A percentile compares a stretch with the other conserved stretches of the same genome.
phyloP scores from a whole-genome alignment of 2,888 invertebrate genomes.

The Eupelmus urozonus region DNA sequence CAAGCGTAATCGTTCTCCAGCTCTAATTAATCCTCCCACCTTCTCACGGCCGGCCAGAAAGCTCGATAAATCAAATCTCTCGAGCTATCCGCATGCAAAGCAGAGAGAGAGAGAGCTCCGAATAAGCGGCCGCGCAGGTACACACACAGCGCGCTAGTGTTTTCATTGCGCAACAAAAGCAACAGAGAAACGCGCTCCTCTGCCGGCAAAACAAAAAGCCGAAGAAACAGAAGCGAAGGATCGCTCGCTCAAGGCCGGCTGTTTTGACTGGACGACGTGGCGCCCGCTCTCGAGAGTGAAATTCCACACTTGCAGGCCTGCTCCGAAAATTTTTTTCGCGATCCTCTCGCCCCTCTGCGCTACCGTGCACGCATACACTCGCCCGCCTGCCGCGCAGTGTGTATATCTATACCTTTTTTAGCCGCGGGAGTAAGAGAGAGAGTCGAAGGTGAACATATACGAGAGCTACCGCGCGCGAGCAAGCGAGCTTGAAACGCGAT shows the following conservation, averaged over 20 bases:
- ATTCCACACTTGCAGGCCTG: constrained; percentile 37
- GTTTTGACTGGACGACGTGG: constrained; percentile 22
- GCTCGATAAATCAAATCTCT: too few species aligned
- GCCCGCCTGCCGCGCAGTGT: background rate
- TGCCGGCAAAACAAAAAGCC: background rate
- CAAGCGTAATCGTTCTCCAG: too few species aligned
- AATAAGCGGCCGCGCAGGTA: too few species aligned
- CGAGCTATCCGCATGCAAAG: too few species aligned
- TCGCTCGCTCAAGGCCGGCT: constrained; percentile 20
- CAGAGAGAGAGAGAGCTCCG: too few species aligned
- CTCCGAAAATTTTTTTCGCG: background rate
- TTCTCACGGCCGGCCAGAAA: too few species aligned
- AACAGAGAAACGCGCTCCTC: background rate
- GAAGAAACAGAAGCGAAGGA: background rate
- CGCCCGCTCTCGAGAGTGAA: constrained; percentile 24
- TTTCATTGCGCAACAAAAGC: background rate
- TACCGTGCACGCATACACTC: background rate
- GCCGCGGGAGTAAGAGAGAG: background rate
- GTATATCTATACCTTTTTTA: background rate
- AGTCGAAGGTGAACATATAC: constrained; percentile 11
- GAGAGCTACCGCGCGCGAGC: background rate
- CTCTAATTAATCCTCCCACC: too few species aligned
- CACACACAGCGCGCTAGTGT: background rate
- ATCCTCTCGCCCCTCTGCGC: too few species aligned
- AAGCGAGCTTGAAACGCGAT: constrained; percentile 56